Evolutionary conservation across 2,113 vertebrate species (phyloP).

Genomic region (Zosterops borbonicus): DNA sequence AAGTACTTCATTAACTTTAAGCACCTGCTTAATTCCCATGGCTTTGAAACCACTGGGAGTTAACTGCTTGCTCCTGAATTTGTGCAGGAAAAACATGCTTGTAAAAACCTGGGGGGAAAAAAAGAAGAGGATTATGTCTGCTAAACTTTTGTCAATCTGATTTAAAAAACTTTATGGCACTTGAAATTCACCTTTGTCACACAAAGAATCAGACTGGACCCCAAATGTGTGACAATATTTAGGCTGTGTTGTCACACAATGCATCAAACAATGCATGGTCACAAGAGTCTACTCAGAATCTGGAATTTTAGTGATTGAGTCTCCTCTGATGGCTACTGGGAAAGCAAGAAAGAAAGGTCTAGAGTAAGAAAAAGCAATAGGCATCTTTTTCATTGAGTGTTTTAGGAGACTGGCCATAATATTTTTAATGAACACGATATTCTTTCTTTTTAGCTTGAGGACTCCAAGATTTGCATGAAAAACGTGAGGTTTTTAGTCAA

Average conservation of each 20-base stretch:
- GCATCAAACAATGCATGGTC: not conserved
- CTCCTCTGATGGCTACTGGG: not conserved
- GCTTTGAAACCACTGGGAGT: constrained; percentile 44
- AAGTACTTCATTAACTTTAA: constrained; percentile 62
- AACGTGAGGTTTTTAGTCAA: not conserved
- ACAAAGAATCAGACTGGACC: not conserved
- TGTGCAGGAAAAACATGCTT: not conserved
- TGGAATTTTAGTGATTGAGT: not conserved
- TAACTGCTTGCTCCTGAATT: constrained; percentile 15
- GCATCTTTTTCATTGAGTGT: not conserved
- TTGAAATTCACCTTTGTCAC: not conserved
- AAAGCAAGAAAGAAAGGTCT: not conserved
- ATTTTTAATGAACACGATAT: not conserved
- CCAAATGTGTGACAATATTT: not conserved
- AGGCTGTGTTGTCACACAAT: not conserved
- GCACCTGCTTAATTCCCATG: constrained; percentile 53
- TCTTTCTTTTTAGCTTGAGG: not conserved
- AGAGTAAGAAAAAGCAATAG: not conserved
- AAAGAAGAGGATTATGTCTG: not conserved
- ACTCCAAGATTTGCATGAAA: not conserved
- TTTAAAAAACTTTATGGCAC: not conserved
- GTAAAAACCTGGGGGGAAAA: not conserved
- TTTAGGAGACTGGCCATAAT: not conserved
- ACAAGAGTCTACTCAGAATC: not conserved
- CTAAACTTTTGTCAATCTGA: not conserved